Percentiles rank a stretch among this genome's conserved stretches.
These are phyloP conservation scores for Ambastaia sidthimunki DNA, from an alignment of 2,797 vertebrate species.

Conservation along the genomic window DNA sequence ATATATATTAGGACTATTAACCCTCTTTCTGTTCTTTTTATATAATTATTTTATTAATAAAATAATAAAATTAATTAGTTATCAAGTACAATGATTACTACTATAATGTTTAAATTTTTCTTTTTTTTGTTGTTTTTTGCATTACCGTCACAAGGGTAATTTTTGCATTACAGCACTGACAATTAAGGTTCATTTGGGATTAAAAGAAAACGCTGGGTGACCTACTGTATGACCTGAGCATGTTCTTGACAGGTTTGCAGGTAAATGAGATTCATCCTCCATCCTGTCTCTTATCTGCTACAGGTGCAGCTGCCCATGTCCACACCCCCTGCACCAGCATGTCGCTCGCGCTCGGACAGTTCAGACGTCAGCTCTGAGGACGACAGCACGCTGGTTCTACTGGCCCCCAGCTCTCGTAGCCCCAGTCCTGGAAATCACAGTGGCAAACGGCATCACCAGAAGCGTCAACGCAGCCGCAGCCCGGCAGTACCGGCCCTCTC, in stretches of 20 bases:
- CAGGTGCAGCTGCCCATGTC: constrained; percentile 85
- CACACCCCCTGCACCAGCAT: constrained; percentile 78
- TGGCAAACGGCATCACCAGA: constrained; percentile 75
- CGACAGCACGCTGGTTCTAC: constrained; percentile 92
- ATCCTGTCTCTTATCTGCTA: neutral
- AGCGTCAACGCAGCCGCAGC: constrained; percentile 76
- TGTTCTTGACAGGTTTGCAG: neutral
- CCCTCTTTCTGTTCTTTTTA: too few relatives aligned
- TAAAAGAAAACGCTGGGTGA: neutral
- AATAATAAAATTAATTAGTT: too few relatives aligned
- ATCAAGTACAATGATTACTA: too few relatives aligned
- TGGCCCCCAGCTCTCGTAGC: constrained; percentile 87
- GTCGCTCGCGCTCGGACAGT: constrained; percentile 79
- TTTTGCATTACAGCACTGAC: too few relatives aligned
- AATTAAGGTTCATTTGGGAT: too few relatives aligned
- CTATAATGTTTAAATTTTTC: too few relatives aligned
- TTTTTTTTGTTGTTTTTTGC: too few relatives aligned
- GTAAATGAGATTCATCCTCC: neutral
- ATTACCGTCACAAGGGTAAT: too few relatives aligned
- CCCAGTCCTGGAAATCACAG: constrained; percentile 81
- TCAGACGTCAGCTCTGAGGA: constrained; percentile 90
- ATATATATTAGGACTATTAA: too few relatives aligned
- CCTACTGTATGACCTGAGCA: neutral
- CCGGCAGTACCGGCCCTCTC: constrained; percentile 81
- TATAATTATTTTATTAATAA: too few relatives aligned